These are phyloP conservation scores for Caenorhabditis becei DNA, from an alignment of 2,888 invertebrate species.

Conservation along the genomic window DNA sequence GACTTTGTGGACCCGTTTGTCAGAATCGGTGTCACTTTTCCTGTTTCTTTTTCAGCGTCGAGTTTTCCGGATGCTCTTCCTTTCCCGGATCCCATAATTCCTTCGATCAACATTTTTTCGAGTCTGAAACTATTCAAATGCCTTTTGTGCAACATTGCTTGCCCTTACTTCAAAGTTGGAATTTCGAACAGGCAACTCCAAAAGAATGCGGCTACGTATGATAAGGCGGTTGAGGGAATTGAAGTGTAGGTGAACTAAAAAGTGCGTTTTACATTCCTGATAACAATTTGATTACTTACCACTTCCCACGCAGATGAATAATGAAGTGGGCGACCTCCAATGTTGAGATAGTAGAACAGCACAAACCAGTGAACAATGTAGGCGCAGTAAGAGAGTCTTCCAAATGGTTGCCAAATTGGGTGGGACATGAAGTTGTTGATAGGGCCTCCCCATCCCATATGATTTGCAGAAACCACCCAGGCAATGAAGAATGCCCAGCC, in stretches of 20 bases:
- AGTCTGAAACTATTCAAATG: conserved; percentile 28
- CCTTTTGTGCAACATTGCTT: background rate
- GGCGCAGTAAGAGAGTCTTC: conserved; percentile 93
- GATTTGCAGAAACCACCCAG: conserved; percentile 83
- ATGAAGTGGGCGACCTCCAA: conserved; percentile 58
- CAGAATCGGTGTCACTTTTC: conserved; percentile 13
- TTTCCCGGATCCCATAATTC: conserved; percentile 32
- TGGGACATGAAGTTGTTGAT: conserved; percentile 89
- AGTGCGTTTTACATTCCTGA: background rate
- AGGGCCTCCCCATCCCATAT: conserved; percentile 82
- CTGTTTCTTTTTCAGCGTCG: background rate
- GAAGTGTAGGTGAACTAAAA: conserved; percentile 57
- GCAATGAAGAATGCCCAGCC: conserved; percentile 82
- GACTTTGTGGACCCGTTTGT: conserved; percentile 15
- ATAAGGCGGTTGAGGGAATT: conserved; percentile 53
- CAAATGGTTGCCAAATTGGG: conserved; percentile 90
- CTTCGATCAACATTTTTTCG: conserved; percentile 62
- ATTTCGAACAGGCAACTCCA: conserved; percentile 68
- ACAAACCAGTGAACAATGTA: conserved; percentile 85
- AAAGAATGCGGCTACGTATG: conserved; percentile 62
- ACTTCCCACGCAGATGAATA: conserved; percentile 55
- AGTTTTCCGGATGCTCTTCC: conserved; percentile 18
- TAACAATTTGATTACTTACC: conserved; percentile 32
- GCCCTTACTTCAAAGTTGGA: conserved; percentile 55
- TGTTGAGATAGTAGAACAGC: conserved; percentile 56